These are phyloP conservation scores for Hoplodrina ambigua DNA, from an alignment of 2,888 invertebrate species.

Conservation along the genomic window DNA sequence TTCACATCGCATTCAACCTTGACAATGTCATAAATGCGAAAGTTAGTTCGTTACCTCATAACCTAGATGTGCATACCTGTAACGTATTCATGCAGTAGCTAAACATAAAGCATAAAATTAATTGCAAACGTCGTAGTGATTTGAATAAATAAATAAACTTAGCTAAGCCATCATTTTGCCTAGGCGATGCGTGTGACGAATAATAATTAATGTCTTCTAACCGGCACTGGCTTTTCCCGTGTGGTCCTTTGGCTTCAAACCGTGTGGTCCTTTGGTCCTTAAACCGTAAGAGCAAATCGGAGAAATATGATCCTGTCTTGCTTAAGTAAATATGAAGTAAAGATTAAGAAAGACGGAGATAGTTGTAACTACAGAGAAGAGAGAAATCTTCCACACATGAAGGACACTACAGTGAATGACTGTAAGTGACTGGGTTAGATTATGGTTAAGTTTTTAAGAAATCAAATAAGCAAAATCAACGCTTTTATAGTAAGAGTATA, in stretches of 20 bases:
- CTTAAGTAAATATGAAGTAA: no score
- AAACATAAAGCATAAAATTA: constrained; percentile 49
- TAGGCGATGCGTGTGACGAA: constrained; percentile 40
- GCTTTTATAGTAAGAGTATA: background rate
- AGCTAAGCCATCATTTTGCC: constrained; percentile 18
- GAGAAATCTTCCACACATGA: no score
- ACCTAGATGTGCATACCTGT: constrained; percentile 55
- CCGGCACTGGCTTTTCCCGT: background rate
- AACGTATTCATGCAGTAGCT: constrained; percentile 45
- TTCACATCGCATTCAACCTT: constrained; percentile 35
- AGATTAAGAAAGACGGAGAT: no score
- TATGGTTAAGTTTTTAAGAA: no score
- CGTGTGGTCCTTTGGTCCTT: background rate
- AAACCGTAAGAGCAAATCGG: background rate
- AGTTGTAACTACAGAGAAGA: no score
- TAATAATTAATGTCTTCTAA: constrained; percentile 25
- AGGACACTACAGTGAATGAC: background rate
- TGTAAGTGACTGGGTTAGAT: background rate
- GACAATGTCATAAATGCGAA: constrained; percentile 41
- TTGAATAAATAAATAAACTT: constrained; percentile 52
- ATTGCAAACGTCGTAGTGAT: constrained; percentile 45
- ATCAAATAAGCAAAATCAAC: background rate
- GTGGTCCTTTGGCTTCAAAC: constrained; percentile 6
- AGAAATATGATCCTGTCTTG: background rate
- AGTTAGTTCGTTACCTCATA: constrained; percentile 39